These are phyloP conservation scores for Myotis myotis DNA, from an alignment of 2,797 vertebrate species.

Conservation along the genomic window DNA sequence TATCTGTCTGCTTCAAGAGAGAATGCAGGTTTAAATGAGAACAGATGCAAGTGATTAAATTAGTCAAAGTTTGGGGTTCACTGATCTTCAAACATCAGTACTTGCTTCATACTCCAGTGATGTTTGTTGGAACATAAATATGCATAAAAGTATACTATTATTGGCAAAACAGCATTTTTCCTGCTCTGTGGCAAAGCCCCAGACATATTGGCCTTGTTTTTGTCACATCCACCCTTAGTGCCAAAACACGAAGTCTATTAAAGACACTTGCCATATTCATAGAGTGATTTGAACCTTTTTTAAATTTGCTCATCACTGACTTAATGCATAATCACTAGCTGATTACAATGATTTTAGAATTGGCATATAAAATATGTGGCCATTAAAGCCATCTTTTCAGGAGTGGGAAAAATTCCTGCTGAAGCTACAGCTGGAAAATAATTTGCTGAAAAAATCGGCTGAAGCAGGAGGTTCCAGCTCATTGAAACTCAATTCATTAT, in stretches of 20 bases:
- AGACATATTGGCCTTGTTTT: conserved; percentile 66
- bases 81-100: conserved; percentile 35
- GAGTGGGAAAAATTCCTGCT: conserved; percentile 63
- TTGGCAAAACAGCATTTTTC: conserved; percentile 40
- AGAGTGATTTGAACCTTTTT: conserved; percentile 69
- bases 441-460: conserved; percentile 78
- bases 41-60: conserved; percentile 43
- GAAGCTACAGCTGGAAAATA: conserved; percentile 74
- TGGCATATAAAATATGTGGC: conserved; percentile 73
- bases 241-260: conserved; percentile 69
- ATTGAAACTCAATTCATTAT: conserved; percentile 81
- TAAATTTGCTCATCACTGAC: conserved; percentile 73
- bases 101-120: conserved; percentile 38
- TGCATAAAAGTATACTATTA: conserved; percentile 9
- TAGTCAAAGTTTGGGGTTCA: conserved; percentile 5
- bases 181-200: conserved; percentile 28
- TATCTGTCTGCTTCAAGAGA: background rate
- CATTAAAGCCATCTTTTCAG: conserved; percentile 63
- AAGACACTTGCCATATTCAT: conserved; percentile 55
- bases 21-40: background rate
- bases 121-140: conserved; percentile 42
- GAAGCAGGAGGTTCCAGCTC: conserved; percentile 78
- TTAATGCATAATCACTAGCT: conserved; percentile 77
- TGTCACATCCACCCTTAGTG: conserved; percentile 55
- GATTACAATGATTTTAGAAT: conserved; percentile 75